Base-by-base conservation (phyloP, 2,797 vertebrate genomes). In the Anas capensis region DNA sequence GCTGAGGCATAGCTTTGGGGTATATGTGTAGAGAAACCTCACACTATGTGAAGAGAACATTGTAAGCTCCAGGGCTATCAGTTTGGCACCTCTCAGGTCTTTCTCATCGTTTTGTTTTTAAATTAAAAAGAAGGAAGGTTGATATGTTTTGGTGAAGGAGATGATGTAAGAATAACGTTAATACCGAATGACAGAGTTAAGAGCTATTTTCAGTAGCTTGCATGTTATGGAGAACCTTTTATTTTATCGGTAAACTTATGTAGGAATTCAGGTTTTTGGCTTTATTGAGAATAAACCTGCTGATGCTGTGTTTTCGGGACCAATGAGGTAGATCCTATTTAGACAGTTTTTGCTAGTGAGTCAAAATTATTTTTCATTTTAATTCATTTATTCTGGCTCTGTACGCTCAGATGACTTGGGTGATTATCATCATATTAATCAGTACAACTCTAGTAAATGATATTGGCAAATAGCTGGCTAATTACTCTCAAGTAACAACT, bases 1-100 rank as follows among this genome's bases (percentile, higher is more conserved):
- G 11, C 42, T 70, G 26, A 70, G 53, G n/a, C 23, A 44, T 14
- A 42, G 26, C 21, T 12, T 29, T 40, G 8, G 14, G 14, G 14
- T 71, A 3, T 54, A 6, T 64, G 27, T 71, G 24, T n/a, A 29
- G 33, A 80, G 62, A 61, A 85, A 44, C 38, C 58, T 82, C 11
- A 3, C n/a, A 46, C 18, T 6, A 14, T 15, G 23, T 0, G 0
- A 19, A 23, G 7, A 58, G 11, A 14, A 14, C 11, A 14, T 51
- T 65, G 40, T 21, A 29, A 8, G 68, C 24, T 54, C 27, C 11
- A 0, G 1, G 11, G 18, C 46, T 68, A 11, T 73, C 13, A 14
- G 8, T 38, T 71, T 77, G 79, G 29, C 33, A 56, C 14, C n/a
- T 80, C 26, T 71, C 36, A 19, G 53, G 8, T 80, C 48, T 70